Evolutionary conservation across 2,797 vertebrate species (phyloP).

Genomic region (Xenops minutus): DNA sequence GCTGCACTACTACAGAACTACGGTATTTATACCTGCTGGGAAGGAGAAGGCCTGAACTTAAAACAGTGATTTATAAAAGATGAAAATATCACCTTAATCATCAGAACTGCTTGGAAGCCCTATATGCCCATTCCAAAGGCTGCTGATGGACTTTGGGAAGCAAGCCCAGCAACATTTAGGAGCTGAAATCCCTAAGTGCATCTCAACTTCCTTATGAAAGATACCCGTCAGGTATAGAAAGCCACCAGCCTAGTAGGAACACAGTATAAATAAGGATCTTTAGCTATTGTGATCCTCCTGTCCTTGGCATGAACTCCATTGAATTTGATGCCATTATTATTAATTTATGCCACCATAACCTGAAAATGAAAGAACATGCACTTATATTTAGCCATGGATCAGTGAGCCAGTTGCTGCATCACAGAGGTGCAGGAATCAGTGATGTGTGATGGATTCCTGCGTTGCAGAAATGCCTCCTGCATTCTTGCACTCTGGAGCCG

Average conservation of each 20-base stretch:
- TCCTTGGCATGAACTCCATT: not conserved
- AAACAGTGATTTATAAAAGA: not conserved
- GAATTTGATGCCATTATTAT: not conserved
- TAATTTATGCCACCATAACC: not conserved
- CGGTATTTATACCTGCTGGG: not conserved
- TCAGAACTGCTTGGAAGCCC: not conserved
- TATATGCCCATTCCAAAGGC: not conserved
- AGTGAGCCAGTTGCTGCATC: not conserved
- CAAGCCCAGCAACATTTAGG: not conserved
- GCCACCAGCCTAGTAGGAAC: not conserved
- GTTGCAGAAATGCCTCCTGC: not conserved
- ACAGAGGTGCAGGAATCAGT: not conserved
- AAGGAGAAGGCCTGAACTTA: not conserved
- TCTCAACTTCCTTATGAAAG: not conserved
- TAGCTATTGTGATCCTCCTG: not conserved
- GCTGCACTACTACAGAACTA: not conserved
- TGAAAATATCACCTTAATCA: conserved; percentile 4
- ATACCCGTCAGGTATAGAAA: not conserved
- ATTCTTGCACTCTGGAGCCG: not conserved
- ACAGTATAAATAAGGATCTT: not conserved
- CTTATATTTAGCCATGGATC: not conserved
- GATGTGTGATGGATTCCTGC: not conserved
- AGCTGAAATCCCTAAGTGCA: not conserved
- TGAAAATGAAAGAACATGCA: not conserved
- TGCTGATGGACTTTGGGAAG: conserved; percentile 18